Evolutionary conservation across 2,888 invertebrate species (phyloP).

Genomic region (Lamellibrachia satsuma): DNA sequence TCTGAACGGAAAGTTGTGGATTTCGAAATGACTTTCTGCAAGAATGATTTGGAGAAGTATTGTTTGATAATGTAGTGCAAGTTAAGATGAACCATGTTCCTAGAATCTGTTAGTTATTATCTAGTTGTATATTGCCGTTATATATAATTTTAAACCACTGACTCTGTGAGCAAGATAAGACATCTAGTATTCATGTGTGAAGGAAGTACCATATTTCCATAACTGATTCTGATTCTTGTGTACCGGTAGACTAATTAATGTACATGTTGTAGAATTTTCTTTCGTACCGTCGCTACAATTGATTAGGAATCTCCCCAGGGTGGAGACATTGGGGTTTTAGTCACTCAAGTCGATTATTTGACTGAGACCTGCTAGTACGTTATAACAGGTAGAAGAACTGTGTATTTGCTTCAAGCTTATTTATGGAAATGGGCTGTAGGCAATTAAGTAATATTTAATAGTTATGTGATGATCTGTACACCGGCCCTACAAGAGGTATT

Average conservation of each 20-base stretch:
- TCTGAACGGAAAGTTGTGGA: neutral
- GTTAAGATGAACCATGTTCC: neutral
- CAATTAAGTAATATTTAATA: neutral
- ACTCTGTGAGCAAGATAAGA: neutral
- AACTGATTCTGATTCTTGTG: neutral
- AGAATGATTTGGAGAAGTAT: neutral
- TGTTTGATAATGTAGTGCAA: neutral
- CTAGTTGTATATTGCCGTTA: neutral
- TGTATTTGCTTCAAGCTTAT: slow-evolving; percentile 17
- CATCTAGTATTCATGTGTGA: neutral
- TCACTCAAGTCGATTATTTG: neutral
- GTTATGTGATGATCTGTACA: neutral
- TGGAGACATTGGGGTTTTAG: neutral
- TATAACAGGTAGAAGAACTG: neutral
- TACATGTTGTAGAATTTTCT: neutral
- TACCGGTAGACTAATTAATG: neutral
- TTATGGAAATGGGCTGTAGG: slow-evolving; percentile 13
- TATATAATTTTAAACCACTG: slow-evolving; percentile 6
- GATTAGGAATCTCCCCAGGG: neutral
- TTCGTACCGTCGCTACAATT: neutral
- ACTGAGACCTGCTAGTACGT: neutral
- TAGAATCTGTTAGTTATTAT: neutral
- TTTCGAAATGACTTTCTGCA: neutral
- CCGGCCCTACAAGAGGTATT: neutral
- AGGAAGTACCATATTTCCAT: neutral